Percentiles rank a stretch among this genome's conserved stretches.
phyloP scores from a whole-genome alignment of 1,140 invertebrate species.

The Temnothorax curvispinosus region DNA sequence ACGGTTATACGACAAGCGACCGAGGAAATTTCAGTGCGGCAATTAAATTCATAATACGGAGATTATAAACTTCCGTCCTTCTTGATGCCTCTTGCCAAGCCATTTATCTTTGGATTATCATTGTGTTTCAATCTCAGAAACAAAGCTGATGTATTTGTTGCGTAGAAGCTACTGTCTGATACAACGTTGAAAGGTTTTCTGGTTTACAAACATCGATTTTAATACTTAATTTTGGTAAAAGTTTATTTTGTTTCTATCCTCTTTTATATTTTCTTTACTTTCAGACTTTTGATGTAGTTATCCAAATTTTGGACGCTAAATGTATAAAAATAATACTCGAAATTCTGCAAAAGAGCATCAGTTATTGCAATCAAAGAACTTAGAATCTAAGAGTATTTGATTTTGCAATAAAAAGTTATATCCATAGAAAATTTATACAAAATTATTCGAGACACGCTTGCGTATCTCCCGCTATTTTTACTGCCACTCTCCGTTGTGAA shows the following conservation, averaged over 20 bases:
- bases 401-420: not conserved
- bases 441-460: not conserved
- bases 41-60: conserved; percentile 47
- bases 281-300: not conserved
- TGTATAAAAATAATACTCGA: not conserved
- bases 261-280: not conserved
- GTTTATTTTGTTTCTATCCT: not conserved
- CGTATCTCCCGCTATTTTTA: conserved; percentile 13
- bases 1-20: not conserved
- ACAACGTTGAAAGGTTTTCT: not conserved
- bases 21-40: not conserved
- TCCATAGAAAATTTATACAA: not conserved
- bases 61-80: conserved; percentile 32
- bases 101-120: conserved; percentile 15
- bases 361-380: not conserved
- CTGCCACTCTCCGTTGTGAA: conserved; percentile 20
- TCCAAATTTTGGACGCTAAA: not conserved
- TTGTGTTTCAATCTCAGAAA: not conserved
- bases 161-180: not conserved
- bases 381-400: not conserved
- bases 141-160: not conserved
- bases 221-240: not conserved
- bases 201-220: not conserved
- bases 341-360: not conserved
- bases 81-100: not conserved